phyloP scores from a whole-genome alignment of 64 coral and sea anemone genomes.

The Dendronephthya gigantea region DNA sequence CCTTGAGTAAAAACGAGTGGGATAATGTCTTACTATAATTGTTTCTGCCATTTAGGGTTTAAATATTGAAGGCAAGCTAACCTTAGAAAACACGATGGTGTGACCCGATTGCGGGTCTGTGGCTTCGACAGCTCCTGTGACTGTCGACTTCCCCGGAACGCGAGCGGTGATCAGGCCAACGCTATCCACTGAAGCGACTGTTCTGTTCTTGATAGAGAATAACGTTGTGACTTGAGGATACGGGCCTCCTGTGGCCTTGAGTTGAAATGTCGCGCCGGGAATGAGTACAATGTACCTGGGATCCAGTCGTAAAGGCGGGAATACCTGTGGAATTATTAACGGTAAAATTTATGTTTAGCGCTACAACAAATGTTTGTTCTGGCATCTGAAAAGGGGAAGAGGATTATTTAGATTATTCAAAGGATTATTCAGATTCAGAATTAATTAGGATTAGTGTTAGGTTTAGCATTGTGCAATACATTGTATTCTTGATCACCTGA shows the following conservation, averaged over 20 bases:
- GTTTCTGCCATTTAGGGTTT: too few relatives aligned
- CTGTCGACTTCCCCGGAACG: constrained; percentile 61
- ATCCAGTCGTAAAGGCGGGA: constrained; percentile 67
- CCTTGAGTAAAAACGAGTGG: constrained; percentile 30
- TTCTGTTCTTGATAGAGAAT: constrained; percentile 66
- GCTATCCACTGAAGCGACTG: constrained; percentile 66
- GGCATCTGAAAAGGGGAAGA: too few relatives aligned
- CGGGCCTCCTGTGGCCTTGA: constrained; percentile 66
- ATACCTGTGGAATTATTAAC: too few relatives aligned
- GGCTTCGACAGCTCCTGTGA: constrained; percentile 67
- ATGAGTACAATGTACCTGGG: constrained; percentile 62
- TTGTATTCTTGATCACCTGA: constrained; percentile 18
- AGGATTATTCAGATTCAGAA: too few relatives aligned
- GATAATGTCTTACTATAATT: too few relatives aligned
- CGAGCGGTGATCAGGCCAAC: constrained; percentile 70
- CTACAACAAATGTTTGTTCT: too few relatives aligned
- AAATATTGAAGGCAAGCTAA: neutral
- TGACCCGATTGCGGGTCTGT: constrained; percentile 66
- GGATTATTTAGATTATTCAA: too few relatives aligned
- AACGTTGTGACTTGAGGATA: constrained; percentile 79
- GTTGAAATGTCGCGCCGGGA: constrained; percentile 75
- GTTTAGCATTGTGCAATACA: neutral
- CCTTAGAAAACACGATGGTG: constrained; percentile 72
- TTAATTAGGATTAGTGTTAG: neutral
- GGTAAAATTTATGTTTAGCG: too few relatives aligned